Base-by-base conservation (phyloP, 92 coral and sea anemone genomes). In the Epizoanthus fatuus region DNA sequence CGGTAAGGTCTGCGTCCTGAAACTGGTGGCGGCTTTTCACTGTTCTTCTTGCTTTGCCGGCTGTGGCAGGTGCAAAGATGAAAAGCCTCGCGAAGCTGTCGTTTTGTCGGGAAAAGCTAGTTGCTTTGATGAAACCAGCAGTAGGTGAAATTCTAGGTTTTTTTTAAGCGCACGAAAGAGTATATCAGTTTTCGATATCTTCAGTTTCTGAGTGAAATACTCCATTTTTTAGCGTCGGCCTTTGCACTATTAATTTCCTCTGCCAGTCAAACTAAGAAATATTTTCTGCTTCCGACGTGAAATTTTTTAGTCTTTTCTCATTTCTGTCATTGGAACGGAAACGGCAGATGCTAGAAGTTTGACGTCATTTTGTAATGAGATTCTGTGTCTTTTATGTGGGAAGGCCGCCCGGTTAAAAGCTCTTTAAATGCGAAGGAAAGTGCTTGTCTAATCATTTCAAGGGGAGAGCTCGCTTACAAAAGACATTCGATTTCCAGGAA, bases 341-440 rank as follows among this genome's bases (percentile, higher is more conserved):
- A 3, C 17, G 35, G 56, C 81, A 76, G 81, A 76, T 60, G 81
- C 69, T 55, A 7, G 68, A 13, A 39, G 38, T 76, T 76, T 76
- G 81, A 76, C 81, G 81, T 76, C 81, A 76, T 76, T 58, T 60
- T 63, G 51, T 60, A 58, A 76, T 60, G 60, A 39, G 69, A 76
- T 76, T 69, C 81, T 76, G 81, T 19, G 49, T 55, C 69, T 59
- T 59, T 76, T 63, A 20, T 76, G 25, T 59, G 54, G 32, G 37
- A 58, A 58, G 81, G 52, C 54, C 69, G 69, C 51, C 81, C 49
- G 64, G 60, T 66, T 76, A 76, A 76, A 76, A 76, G 68, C 69
- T 59, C 81, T 76, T 76, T 76, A 76, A 76, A 76, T 76, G 81
- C 81, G 45, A 76, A 76, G 80, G 62, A 45, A 76, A 76, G 69